A percentile compares a stretch with the other conserved stretches of the same genome.
phyloP scores from a whole-genome alignment of 2,888 invertebrate genomes.

The Agrenia bidenticulata region DNA sequence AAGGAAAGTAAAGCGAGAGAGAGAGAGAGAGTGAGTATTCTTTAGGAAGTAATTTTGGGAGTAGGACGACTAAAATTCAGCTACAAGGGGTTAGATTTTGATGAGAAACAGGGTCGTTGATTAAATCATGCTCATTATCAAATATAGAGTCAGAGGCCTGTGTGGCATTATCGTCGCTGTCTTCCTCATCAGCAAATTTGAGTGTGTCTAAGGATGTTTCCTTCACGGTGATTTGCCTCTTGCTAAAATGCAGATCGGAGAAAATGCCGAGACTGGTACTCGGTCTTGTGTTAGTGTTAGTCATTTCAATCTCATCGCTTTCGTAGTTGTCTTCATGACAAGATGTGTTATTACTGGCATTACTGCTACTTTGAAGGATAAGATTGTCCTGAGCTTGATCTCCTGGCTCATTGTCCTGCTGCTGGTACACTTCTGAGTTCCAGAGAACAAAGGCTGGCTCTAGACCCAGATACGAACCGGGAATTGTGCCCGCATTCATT shows the following conservation, averaged over 20 bases:
- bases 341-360: conserved; percentile 6
- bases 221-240: conserved; percentile 23
- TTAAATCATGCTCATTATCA: conserved; percentile 24
- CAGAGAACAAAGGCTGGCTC: conserved; percentile 54
- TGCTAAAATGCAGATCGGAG: conserved; percentile 10
- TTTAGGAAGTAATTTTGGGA: not conserved
- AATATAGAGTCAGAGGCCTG: conserved; percentile 30
- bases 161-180: conserved; percentile 28
- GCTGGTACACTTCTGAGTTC: conserved; percentile 48
- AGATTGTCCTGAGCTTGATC: conserved; percentile 17
- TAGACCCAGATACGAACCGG: conserved; percentile 54
- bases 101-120: conserved; percentile 5
- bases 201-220: conserved; percentile 50
- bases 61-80: not conserved
- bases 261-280: conserved; percentile 16
- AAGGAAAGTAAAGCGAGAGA: not conserved
- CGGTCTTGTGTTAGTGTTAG: conserved; percentile 9
- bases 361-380: conserved; percentile 9
- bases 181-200: conserved; percentile 51
- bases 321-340: conserved; percentile 15
- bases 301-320: conserved; percentile 17
- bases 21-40: no score
- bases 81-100: conserved; percentile 7
- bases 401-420: conserved; percentile 11
- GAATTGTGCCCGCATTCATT: conserved; percentile 53